Conservation (phyloP, 2,888 invertebrate genomes). For the Troglohyphantes excavatus region DNA sequence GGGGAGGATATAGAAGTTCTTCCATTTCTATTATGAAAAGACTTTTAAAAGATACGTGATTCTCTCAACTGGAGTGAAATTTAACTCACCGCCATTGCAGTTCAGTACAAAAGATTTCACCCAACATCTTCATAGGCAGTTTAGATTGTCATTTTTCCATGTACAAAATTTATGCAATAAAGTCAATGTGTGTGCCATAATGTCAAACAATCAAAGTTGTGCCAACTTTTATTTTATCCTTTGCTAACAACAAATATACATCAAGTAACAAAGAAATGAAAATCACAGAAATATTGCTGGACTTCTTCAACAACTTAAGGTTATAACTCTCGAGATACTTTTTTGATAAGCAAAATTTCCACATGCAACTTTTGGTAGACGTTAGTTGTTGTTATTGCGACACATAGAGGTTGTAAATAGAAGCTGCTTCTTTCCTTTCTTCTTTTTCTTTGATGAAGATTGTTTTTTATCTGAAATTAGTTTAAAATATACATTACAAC, state of each 20-base stretch:
- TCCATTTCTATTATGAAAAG: slow-evolving; percentile 79
- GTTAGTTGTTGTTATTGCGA: slow-evolving; percentile 41
- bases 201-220: slow-evolving; percentile 19
- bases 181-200: background rate
- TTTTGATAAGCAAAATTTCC: background rate
- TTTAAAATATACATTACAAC: too few relatives aligned
- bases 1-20: slow-evolving; percentile 79
- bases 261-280: slow-evolving; percentile 65
- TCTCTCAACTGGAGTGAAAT: background rate
- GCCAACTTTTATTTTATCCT: slow-evolving; percentile 63
- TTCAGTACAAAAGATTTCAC: background rate
- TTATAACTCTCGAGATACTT: background rate
- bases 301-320: slow-evolving; percentile 28
- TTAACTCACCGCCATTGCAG: background rate
- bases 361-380: background rate
- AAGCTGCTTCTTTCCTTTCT: slow-evolving; percentile 87
- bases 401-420: slow-evolving; percentile 87
- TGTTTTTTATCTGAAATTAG: slow-evolving; percentile 44
- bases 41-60: slow-evolving; percentile 56
- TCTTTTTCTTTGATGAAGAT: slow-evolving; percentile 87
- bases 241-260: slow-evolving; percentile 68
- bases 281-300: slow-evolving; percentile 75
- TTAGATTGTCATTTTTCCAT: background rate
- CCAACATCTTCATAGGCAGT: background rate
- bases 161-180: slow-evolving; percentile 3